Percentiles rank a stretch among this genome's conserved stretches.
Conservation (phyloP, 2,113 vertebrate genomes). For the Mustela lutreola region DNA sequence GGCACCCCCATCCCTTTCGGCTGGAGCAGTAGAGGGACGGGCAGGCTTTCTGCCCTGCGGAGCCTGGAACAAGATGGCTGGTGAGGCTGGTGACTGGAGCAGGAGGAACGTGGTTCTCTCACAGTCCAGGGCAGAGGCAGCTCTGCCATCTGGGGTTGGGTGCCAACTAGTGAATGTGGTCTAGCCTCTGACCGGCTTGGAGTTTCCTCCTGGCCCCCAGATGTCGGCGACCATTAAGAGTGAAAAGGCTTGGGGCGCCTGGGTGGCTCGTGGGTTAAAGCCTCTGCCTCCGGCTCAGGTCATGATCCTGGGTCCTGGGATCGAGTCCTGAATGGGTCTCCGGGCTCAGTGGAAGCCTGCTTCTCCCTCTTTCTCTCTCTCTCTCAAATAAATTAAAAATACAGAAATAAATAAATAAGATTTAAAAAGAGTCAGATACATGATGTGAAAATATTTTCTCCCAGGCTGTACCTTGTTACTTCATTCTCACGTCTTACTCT, state of each 20-base stretch:
- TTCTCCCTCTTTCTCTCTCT: no score
- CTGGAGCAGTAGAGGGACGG: neutral
- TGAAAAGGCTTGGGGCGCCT: neutral
- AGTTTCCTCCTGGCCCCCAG: neutral
- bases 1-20: fast-evolving
- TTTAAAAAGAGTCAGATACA: fast-evolving
- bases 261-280: no score
- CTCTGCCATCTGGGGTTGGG: no score
- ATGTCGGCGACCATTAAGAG: neutral
- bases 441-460: neutral
- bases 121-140: no score
- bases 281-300: no score
- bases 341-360: no score
- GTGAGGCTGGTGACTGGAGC: fast-evolving
- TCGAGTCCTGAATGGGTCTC: no score
- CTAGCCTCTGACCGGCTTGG: neutral
- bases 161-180: no score
- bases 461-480: neutral
- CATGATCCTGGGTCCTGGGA: no score
- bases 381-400: no score
- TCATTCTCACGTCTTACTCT: neutral
- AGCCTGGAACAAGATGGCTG: neutral
- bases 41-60: neutral
- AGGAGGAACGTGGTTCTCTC: neutral
- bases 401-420: no score